These are phyloP conservation scores for Spheniscus mendiculus DNA, from an alignment of 2,113 vertebrate species.

Conservation along the genomic window DNA sequence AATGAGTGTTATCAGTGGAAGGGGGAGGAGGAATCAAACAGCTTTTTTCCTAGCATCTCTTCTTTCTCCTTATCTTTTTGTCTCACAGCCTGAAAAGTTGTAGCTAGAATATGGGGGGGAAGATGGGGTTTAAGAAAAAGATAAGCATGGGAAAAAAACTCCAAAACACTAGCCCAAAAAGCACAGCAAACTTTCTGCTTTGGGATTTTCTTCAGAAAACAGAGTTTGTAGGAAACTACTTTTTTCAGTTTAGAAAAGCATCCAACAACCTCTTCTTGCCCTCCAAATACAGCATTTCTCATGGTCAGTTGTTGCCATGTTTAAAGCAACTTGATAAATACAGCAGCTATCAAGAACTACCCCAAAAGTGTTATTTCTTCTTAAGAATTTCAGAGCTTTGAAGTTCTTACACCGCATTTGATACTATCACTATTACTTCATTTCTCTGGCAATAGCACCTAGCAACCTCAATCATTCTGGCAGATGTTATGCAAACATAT, in stretches of 20 bases:
- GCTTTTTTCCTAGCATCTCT: background rate
- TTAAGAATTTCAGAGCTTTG: background rate
- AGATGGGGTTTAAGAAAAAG: background rate
- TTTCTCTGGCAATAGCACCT: background rate
- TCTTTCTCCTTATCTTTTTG: background rate
- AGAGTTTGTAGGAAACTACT: background rate
- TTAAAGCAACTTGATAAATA: background rate
- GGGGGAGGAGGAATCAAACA: background rate
- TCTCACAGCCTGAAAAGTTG: background rate
- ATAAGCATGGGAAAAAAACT: fast-evolving
- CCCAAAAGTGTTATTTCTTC: background rate
- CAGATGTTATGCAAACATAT: background rate
- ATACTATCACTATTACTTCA: background rate
- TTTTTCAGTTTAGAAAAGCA: background rate
- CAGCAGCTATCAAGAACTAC: background rate
- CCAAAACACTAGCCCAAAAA: background rate
- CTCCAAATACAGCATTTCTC: background rate
- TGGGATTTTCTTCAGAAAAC: background rate
- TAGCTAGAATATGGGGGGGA: background rate
- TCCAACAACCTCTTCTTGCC: background rate
- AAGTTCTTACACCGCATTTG: background rate
- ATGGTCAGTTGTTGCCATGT: background rate
- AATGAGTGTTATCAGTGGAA: background rate
- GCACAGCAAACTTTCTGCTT: background rate
- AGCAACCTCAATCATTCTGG: background rate